Conservation (phyloP, 1,140 invertebrate species). For the Zophobas atratus region DNA sequence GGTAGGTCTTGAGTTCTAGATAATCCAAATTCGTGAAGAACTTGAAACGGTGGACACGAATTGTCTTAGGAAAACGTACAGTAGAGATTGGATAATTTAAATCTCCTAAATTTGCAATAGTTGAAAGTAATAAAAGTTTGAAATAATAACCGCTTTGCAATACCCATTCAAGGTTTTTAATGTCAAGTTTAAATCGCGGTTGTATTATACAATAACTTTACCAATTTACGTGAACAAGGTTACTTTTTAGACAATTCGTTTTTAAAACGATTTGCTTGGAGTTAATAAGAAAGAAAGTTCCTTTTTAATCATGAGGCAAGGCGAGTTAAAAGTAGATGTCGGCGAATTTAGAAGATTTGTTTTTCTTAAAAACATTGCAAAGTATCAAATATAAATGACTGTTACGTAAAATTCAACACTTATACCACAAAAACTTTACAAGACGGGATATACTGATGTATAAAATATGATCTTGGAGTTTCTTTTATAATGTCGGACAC, state of each 20-base stretch:
- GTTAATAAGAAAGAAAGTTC: conserved; percentile 17
- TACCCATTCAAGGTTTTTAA: conserved; percentile 35
- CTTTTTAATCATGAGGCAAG: neutral
- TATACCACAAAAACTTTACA: no score
- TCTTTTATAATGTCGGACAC: no score
- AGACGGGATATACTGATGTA: no score
- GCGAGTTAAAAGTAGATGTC: neutral
- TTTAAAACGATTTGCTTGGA: conserved; percentile 9
- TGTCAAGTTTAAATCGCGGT: conserved; percentile 40
- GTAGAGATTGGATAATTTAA: conserved; percentile 21
- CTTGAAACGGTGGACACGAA: conserved; percentile 2
- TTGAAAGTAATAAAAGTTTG: conserved; percentile 32
- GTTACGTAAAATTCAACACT: neutral
- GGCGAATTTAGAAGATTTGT: neutral
- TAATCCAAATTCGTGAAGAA: neutral
- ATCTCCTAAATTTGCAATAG: conserved; percentile 10
- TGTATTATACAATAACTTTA: conserved; percentile 40
- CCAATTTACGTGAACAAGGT: conserved; percentile 40
- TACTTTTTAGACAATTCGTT: conserved; percentile 27
- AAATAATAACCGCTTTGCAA: conserved; percentile 29
- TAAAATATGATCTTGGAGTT: no score
- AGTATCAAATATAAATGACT: neutral
- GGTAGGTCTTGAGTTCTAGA: no score
- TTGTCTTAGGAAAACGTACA: neutral
- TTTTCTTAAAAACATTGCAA: neutral